Percentiles rank a stretch among this genome's conserved stretches.
These are phyloP conservation scores for Gortyna flavago DNA, from an alignment of 2,888 invertebrate genomes.

Conservation along the genomic window DNA sequence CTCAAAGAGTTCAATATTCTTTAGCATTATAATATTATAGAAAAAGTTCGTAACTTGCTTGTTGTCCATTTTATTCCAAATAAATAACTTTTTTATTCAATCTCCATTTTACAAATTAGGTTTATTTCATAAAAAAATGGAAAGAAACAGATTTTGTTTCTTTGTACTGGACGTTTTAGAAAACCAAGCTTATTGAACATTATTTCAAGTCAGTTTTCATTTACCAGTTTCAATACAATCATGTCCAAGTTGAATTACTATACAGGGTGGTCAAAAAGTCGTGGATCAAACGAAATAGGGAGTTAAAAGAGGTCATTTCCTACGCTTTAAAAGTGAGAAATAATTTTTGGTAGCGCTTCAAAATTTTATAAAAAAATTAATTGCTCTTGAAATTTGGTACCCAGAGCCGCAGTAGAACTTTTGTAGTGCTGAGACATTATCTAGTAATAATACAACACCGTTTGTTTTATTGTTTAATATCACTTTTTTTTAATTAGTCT, in stretches of 20 bases:
- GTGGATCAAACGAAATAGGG: too few species aligned
- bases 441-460: too few species aligned
- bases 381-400: too few species aligned
- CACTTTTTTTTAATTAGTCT: too few species aligned
- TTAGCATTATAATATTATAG: conserved; percentile 29
- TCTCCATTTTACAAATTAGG: conserved; percentile 33
- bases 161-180: background rate
- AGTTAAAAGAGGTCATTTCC: too few species aligned
- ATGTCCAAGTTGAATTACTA: background rate
- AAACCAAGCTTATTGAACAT: background rate
- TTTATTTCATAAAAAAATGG: conserved; percentile 17
- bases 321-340: too few species aligned
- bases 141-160: background rate
- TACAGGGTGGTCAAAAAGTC: too few species aligned
- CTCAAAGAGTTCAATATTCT: conserved; percentile 37
- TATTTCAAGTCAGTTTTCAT: background rate
- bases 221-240: background rate
- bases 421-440: too few species aligned
- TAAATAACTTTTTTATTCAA: conserved; percentile 38
- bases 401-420: too few species aligned
- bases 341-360: too few species aligned
- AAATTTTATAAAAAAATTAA: too few species aligned
- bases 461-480: too few species aligned
- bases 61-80: conserved; percentile 43
- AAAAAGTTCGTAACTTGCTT: conserved; percentile 45